Evolutionary conservation across 2,113 vertebrate species (phyloP), one percentile per base, ranked within the genome.

Genomic region (Pseudolaguvia tuberculata): DNA sequence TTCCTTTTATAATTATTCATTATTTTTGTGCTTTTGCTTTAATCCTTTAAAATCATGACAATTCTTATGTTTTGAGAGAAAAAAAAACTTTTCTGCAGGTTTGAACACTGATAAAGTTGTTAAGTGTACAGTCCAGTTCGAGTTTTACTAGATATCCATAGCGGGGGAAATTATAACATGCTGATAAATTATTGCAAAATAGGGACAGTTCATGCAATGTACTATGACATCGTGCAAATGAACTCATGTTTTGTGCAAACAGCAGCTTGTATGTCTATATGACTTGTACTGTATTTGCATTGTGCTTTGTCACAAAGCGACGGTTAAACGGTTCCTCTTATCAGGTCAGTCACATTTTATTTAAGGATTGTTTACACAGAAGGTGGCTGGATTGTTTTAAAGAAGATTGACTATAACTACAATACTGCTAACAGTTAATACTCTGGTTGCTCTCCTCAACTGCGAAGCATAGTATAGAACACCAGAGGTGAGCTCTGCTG

Each of bases 391-490:
- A 66, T 45, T 39, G 65, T 51, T 78, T 75, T 62, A 27, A 15
- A 61, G 59, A 63, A 61, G 59, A 70, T 47, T 17, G 9, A 23
- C 53, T 31, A 58, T 53, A 65, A 31, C 42, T 25, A 39, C 71
- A 65, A 67, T 45, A 42, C 61, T 58, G n/a, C 55, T 57, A 66
- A 66, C 59, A 75, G 52, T 75, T 78, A 75, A 81, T 78, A 72
- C 18, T 45, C 75, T 29, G 45, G 27, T 53, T 15, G 66, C 62
- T 59, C 50, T 78, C 35, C 61, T 72, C 78, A 61, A 75, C 53
- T 71, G 76, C 72, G 72, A 81, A 78, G 79, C 67, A 48, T 78
- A 67, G 78, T 76, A 75, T 18, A 29, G 55, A 81, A 62, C 72
- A 71, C 76, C 76, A 59, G 78, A 76, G 75, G 69, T 65, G 15